Evolutionary conservation across 2,888 invertebrate genomes (phyloP).

Genomic region (Glaucopsyche alexis): DNA sequence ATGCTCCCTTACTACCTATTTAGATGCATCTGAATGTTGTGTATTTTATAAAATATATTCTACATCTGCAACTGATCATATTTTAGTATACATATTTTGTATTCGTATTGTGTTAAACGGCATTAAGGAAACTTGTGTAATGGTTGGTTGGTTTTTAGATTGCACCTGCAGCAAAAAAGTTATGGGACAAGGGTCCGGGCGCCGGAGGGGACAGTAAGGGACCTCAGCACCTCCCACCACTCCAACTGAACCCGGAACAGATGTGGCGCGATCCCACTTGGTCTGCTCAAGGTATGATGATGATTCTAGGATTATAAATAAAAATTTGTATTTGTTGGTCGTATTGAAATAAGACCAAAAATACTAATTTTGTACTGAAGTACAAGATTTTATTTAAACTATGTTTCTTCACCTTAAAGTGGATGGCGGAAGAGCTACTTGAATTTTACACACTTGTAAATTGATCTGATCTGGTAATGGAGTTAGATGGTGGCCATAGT

Average conservation of each 20-base stretch:
- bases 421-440: neutral
- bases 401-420: neutral
- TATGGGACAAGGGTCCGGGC: conserved; percentile 90
- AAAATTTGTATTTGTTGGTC: too few relatives aligned
- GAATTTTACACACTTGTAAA: neutral
- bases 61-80: neutral
- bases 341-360: too few relatives aligned
- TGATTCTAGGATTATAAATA: neutral
- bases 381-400: neutral
- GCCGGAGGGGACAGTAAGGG: conserved; percentile 88
- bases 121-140: neutral
- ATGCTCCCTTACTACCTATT: neutral
- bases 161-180: conserved; percentile 95
- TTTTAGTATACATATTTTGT: neutral
- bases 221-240: conserved; percentile 85
- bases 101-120: neutral
- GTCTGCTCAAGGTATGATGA: conserved; percentile 89
- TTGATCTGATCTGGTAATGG: too few relatives aligned
- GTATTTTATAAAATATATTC: neutral
- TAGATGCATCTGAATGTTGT: conserved; percentile 25
- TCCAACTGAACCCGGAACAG: conserved; percentile 85
- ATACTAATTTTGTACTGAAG: too few relatives aligned
- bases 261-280: conserved; percentile 96
- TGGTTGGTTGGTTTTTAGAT: conserved; percentile 80
- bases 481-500: too few relatives aligned